Evolutionary conservation across 2,797 vertebrate genomes (phyloP).

Genomic region (Schizopygopsis pylzovi): DNA sequence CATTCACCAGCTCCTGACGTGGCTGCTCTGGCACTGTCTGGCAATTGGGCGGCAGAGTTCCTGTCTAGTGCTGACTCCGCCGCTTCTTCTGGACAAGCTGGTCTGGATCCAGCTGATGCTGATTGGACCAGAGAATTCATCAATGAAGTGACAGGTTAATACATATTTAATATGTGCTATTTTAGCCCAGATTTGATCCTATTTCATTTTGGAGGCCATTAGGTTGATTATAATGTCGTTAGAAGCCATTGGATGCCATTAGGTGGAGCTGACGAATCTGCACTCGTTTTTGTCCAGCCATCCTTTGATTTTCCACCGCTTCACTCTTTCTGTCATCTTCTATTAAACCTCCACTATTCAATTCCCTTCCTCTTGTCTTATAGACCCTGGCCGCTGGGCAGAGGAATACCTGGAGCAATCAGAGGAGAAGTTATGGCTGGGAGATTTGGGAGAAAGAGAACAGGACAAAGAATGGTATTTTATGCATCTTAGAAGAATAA

Average conservation of each 20-base stretch:
- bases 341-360: neutral
- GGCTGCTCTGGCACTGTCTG: slow-evolving; percentile 92
- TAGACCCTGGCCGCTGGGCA: slow-evolving; percentile 96
- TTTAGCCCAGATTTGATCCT: neutral
- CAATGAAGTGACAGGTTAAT: slow-evolving; percentile 90
- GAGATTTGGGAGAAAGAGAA: slow-evolving; percentile 87
- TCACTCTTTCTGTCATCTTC: rapidly evolving
- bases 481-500: neutral
- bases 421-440: slow-evolving; percentile 97
- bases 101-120: slow-evolving; percentile 85
- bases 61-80: slow-evolving; percentile 77
- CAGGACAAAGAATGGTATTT: slow-evolving; percentile 85
- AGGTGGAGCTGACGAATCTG: neutral
- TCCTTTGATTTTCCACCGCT: neutral
- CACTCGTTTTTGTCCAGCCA: neutral
- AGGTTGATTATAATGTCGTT: neutral
- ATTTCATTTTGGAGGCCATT: neutral
- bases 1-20: slow-evolving; percentile 88
- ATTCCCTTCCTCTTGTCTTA: slow-evolving; percentile 27
- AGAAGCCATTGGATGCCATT: neutral
- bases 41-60: slow-evolving; percentile 95
- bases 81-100: slow-evolving; percentile 78
- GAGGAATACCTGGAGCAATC: slow-evolving; percentile 98
- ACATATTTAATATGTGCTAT: neutral
- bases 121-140: slow-evolving; percentile 99